Base-by-base conservation (phyloP, 2,797 vertebrate species). In the Notolabrus celidotus region DNA sequence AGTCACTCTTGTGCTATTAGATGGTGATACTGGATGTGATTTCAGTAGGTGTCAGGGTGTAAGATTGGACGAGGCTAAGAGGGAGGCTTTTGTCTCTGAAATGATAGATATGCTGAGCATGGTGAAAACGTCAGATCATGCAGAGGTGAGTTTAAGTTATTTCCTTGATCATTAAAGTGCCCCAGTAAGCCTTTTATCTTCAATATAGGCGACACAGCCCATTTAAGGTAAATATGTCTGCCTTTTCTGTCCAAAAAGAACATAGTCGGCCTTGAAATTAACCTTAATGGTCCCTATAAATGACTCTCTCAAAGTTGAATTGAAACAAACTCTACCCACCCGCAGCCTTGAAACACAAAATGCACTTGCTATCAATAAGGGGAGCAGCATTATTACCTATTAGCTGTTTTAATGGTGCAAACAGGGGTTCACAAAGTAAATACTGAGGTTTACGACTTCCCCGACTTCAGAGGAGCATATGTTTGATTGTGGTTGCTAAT, bases 401-500 rank as follows among this genome's bases (percentile, higher is more conserved):
- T 90, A 87, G 83, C 79, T 76, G 82, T 85, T 91, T 93, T 59
- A 90, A 90, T 87, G 81, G 86, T 73, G 85, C 78, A 89, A 90
- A 88, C 78, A 86, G 82, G 85, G 90, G 88, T 83, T 59, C 86
- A 79, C 88, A 92, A 88, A 94, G 91, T 92, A 95, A 94, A 95
- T 94, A 92, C 83, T 84, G 74, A 85, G 85, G 88, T 95, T 95
- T 94, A 95, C 74, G 85, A 89, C 74, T 87, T 89, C 76, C 89
- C 83, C 77, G 85, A 90, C 94, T 94, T 83, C 74, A 94, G 89
- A 90, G 91, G 92, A 91, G 84, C 89, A 91, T 77, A 67, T 74
- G 88, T 88, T 93, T 91, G 91, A 88, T 91, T 93, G 90, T 85
- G 88, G 92, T 86, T 89, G 91, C 94, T 95, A 94, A 95, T 92